Evolutionary conservation across 2,797 vertebrate species (phyloP).

Genomic region (Nyctibius grandis): DNA sequence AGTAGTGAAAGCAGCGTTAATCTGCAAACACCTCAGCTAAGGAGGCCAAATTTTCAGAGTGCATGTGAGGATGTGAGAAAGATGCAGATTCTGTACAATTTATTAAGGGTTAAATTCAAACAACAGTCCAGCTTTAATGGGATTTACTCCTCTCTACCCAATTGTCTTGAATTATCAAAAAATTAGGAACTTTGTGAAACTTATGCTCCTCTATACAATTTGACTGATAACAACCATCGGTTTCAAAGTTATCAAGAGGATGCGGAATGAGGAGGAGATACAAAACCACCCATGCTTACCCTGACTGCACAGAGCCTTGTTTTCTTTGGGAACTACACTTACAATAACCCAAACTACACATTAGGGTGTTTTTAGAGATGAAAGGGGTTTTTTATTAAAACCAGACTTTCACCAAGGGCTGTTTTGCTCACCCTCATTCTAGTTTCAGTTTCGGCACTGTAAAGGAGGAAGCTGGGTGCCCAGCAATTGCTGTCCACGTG

Average conservation of each 20-base stretch:
- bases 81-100: neutral
- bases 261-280: neutral
- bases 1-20: neutral
- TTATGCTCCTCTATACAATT: neutral
- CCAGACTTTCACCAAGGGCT: neutral
- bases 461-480: rapidly evolving
- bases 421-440: neutral
- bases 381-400: neutral
- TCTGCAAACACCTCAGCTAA: neutral
- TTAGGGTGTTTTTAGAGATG: neutral
- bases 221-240: neutral
- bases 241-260: neutral
- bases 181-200: neutral
- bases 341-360: neutral
- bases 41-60: rapidly evolving
- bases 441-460: rapidly evolving
- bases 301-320: neutral
- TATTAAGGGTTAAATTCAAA: neutral
- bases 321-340: neutral
- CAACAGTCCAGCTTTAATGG: neutral
- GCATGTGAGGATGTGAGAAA: neutral
- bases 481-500: rapidly evolving
- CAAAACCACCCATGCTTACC: neutral
- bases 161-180: neutral
- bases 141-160: neutral